Conservation (phyloP, 2,888 invertebrate genomes). For the Esperia sulphurella region DNA sequence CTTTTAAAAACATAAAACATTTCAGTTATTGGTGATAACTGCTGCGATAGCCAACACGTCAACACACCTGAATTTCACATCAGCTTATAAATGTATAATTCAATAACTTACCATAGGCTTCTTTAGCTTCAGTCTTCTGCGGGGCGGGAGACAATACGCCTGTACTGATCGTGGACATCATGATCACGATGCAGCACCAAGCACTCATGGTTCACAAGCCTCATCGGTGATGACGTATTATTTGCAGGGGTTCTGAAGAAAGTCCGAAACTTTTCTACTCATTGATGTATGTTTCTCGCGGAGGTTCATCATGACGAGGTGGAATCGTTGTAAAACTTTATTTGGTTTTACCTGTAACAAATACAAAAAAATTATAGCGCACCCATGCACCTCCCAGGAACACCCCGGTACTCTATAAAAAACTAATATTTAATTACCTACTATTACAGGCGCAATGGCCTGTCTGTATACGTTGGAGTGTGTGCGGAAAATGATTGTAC, state of each 20-base stretch:
- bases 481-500: too few species aligned
- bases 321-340: background rate
- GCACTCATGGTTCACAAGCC: constrained; percentile 67
- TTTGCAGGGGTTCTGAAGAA: constrained; percentile 26
- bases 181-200: constrained; percentile 71
- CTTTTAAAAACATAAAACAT: too few species aligned
- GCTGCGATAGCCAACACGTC: too few species aligned
- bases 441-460: too few species aligned
- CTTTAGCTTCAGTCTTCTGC: constrained; percentile 63
- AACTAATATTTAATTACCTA: too few species aligned
- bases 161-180: constrained; percentile 67
- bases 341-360: background rate
- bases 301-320: background rate
- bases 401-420: too few species aligned
- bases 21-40: too few species aligned
- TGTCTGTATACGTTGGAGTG: too few species aligned
- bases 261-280: constrained; percentile 5
- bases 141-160: constrained; percentile 62
- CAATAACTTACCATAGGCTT: constrained; percentile 50
- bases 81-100: background rate
- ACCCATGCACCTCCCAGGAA: too few species aligned
- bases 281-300: background rate
- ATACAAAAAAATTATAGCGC: background rate
- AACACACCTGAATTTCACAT: too few species aligned
- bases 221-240: constrained; percentile 50